Base-by-base conservation (phyloP, 2,113 vertebrate species). In the Melozone crissalis region DNA sequence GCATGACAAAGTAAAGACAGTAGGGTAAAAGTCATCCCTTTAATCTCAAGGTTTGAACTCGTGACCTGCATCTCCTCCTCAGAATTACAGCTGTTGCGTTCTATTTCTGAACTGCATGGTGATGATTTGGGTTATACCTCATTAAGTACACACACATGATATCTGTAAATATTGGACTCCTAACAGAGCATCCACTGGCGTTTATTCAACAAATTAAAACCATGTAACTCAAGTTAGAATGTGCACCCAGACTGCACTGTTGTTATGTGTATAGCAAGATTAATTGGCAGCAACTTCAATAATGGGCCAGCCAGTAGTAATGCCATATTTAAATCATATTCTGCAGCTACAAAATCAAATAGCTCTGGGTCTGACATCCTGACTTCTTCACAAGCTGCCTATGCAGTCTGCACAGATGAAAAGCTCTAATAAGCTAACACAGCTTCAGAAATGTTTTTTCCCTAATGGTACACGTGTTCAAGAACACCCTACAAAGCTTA, bases 11-110 rank as follows among this genome's bases (percentile, higher is more conserved):
- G 72, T 90, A 72, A 95, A 92, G 88, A 77, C 59, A 80, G 75
- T 58, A 82, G 67, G 85, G 79, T 72, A 92, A 91, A 94, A 96
- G 86, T 92, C 73, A 94, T 72, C 84, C 78, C 63, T 95, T 95
- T 89, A 94, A 95, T 94, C 91, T 91, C 77, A 65, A 9, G 65
- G 37, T 94, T 51, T 94, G 89, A 95, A 95, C 89, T 91, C 7
- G 6, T 91, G 89, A 95, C 93, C 81, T 89, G 74, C 58, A 75
- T 47, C 94, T 90, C 52, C 63, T 57, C 31, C 90, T 94, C 68
- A 47, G 61, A 59, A 67, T 86, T 87, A 75, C 88, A 80, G 92
- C 86, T 94, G 88, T 68, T 94, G 44, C 47, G 17, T 90, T 93
- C 79, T 84, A 69, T 92, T 94, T 93, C 77, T 87, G 72, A 95